These are phyloP conservation scores for Aleadryas rufinucha DNA, from an alignment of 2,113 vertebrate genomes.

Conservation along the genomic window DNA sequence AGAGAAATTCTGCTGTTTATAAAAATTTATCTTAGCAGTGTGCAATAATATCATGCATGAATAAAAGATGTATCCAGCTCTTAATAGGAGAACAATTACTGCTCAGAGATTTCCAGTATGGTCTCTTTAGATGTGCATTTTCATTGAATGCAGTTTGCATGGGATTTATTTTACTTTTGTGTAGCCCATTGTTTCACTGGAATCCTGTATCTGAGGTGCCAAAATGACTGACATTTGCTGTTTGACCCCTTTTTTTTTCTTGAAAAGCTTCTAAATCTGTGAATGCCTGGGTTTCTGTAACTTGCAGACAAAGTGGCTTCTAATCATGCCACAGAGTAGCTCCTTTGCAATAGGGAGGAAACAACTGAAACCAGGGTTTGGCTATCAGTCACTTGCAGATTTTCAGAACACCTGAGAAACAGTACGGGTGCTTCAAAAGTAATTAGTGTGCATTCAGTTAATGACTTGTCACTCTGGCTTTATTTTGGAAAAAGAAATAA, in stretches of 20 bases:
- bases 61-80: not conserved
- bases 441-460: not conserved
- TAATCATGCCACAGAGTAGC: not conserved
- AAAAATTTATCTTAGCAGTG: not conserved
- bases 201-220: not conserved
- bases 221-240: not conserved
- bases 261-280: not conserved
- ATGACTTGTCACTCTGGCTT: not conserved
- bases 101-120: not conserved
- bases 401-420: not conserved
- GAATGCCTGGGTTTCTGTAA: not conserved
- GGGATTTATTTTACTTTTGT: not conserved
- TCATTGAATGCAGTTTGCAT: not conserved
- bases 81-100: not conserved
- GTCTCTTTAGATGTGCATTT: not conserved
- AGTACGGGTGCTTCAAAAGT: not conserved
- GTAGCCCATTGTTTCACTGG: not conserved
- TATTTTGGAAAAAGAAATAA: not conserved
- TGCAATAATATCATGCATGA: not conserved
- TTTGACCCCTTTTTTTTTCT: not conserved
- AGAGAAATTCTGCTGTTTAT: not conserved
- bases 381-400: not conserved
- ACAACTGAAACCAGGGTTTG: not conserved
- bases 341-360: not conserved
- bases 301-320: constrained; percentile 4